Evolutionary conservation across 2,888 invertebrate species (phyloP), one percentile per base, ranked within the genome.

Genomic region (Polylopha cassiicola): DNA sequence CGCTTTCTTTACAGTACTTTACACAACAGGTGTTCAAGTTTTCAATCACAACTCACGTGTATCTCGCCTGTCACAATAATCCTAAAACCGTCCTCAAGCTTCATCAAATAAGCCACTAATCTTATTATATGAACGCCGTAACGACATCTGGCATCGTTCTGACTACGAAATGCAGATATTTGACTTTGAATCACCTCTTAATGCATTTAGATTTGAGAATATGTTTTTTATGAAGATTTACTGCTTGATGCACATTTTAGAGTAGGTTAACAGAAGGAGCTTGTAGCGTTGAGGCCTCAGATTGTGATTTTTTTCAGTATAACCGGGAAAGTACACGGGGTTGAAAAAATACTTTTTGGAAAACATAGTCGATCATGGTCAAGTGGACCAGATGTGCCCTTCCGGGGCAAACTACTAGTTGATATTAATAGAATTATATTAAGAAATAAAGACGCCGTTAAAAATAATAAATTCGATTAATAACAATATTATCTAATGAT

Each of bases 121-220:
- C 39, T 50, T 46, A 46, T 51, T 39, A 50, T 58, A 61, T 53
- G 47, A 44, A 39, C 43, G 50, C 39, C 37, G 42, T 54, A 56
- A 53, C 45, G 50, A 48, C 48, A 52, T 49, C 61, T 73, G 72
- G 69, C 73, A 64, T 50, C 34, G 9, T 2, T 18, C 14, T 56
- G 60, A 56, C 61, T 58, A 41, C 48, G 53, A 54, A 58, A 61
- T 61, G 61, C 58, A 61, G 53, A 59, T 43, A 44, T 57, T 53
- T 55, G 58, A 43, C 48, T 45, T 47, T 48, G 48, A 37, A 31
- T 37, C 29, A 37, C 14, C 30, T 44, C 39, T 37, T 51, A 51
- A n/a, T 52, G 52, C 37, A 56, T 49, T 48, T 54, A 45, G 23
- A 38, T n/a, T n/a, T n/a, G n/a, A n/a, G n/a, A n/a, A n/a, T n/a